A percentile compares a stretch with the other conserved stretches of the same genome.
Evolutionary conservation across 2,888 invertebrate species (phyloP).

Genomic region (Eucriotettix oculatus): DNA sequence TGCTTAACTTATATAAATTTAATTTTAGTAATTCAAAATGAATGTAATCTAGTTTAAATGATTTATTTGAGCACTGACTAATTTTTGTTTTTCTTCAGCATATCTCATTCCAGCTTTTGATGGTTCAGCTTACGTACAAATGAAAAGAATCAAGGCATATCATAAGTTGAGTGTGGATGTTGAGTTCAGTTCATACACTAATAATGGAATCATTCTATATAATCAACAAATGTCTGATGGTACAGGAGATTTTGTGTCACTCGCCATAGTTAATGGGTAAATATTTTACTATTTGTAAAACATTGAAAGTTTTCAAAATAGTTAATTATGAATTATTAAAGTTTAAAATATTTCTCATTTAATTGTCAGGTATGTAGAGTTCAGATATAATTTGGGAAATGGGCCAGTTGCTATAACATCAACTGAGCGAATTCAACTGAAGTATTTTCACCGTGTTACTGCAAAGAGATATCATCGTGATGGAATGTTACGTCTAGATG

Average conservation of each 20-base stretch:
- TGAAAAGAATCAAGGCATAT: slow-evolving; percentile 64
- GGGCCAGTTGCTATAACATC: slow-evolving; percentile 59
- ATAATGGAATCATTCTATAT: slow-evolving; percentile 70
- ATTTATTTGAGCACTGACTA: background rate
- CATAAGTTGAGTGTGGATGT: slow-evolving; percentile 72
- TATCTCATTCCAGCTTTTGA: slow-evolving; percentile 54
- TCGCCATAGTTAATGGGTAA: slow-evolving; percentile 62
- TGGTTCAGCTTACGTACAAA: slow-evolving; percentile 58
- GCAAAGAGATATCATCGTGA: slow-evolving; percentile 69
- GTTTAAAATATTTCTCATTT: background rate
- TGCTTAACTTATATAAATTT: no score
- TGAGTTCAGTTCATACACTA: slow-evolving; percentile 66
- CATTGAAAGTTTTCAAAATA: no score
- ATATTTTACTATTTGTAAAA: slow-evolving; percentile 4
- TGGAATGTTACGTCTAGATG: slow-evolving; percentile 64
- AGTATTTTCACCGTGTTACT: slow-evolving; percentile 59
- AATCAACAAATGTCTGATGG: slow-evolving; percentile 71
- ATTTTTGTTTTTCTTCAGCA: slow-evolving; percentile 18
- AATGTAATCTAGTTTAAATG: no score
- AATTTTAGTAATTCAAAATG: no score
- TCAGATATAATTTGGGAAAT: slow-evolving; percentile 67
- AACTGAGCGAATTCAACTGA: slow-evolving; percentile 50
- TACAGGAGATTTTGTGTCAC: slow-evolving; percentile 69
- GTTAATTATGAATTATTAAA: no score
- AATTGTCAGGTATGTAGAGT: slow-evolving; percentile 44